Conservation (phyloP, 2,888 invertebrate species). For the Plemyria rubiginata region DNA sequence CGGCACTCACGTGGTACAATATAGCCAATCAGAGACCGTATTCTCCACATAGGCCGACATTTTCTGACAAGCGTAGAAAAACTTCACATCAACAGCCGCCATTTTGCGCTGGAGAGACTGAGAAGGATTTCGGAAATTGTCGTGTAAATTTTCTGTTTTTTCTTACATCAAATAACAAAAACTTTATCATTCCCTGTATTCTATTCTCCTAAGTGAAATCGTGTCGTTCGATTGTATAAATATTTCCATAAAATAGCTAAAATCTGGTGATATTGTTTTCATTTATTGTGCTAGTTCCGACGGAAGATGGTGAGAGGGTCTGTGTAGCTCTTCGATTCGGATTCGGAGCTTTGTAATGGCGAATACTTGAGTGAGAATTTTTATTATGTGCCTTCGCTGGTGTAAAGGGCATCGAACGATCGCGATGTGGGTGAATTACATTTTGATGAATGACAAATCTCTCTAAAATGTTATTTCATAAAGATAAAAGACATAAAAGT, state of each 20-base stretch:
- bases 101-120: slow-evolving; percentile 94
- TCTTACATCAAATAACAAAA: slow-evolving; percentile 85
- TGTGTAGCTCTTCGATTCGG: slow-evolving; percentile 88
- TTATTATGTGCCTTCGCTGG: slow-evolving; percentile 91
- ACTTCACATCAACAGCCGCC: slow-evolving; percentile 98
- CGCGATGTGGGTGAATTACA: slow-evolving; percentile 87
- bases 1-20: slow-evolving; percentile 79
- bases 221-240: slow-evolving; percentile 76
- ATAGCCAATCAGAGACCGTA: slow-evolving; percentile 73
- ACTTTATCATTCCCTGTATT: slow-evolving; percentile 85
- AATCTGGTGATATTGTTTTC: slow-evolving; percentile 87
- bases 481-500: slow-evolving; percentile 82
- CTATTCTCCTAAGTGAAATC: slow-evolving; percentile 85
- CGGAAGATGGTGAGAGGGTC: slow-evolving; percentile 91
- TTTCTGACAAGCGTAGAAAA: slow-evolving; percentile 97
- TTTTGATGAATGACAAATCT: slow-evolving; percentile 83
- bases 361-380: slow-evolving; percentile 90
- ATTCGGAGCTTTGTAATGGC: slow-evolving; percentile 91
- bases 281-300: slow-evolving; percentile 90
- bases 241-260: slow-evolving; percentile 78
- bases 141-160: slow-evolving; percentile 88
- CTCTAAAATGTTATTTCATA: slow-evolving; percentile 83
- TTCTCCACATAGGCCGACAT: slow-evolving; percentile 83
- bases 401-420: slow-evolving; percentile 89
- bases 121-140: slow-evolving; percentile 90